Evolutionary conservation across 2,113 vertebrate species (phyloP).

Genomic region (Gobio gobio): DNA sequence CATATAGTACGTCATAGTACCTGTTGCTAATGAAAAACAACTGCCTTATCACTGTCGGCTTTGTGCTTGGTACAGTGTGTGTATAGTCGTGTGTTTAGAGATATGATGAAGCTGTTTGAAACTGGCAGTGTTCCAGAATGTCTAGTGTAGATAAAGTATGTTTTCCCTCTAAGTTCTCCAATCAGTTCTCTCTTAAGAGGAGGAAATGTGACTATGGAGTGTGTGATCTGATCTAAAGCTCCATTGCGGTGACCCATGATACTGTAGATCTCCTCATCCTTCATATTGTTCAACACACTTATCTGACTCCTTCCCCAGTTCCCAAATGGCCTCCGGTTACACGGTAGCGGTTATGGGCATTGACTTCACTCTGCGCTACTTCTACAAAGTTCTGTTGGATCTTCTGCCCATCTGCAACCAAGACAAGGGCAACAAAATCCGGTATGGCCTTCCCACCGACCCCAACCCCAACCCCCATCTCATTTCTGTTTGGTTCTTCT

Average conservation of each 20-base stretch:
- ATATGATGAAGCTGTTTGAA: constrained; percentile 35
- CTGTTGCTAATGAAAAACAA: constrained; percentile 8
- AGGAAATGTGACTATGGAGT: constrained; percentile 5
- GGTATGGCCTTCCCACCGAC: constrained; percentile 70
- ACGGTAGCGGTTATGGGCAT: constrained; percentile 97
- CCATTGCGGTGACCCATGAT: neutral
- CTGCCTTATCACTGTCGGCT: neutral
- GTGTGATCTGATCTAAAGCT: constrained; percentile 58
- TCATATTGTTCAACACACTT: constrained; percentile 9
- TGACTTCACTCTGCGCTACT: constrained; percentile 96
- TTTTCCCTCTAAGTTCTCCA: neutral
- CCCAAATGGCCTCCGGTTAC: constrained; percentile 87
- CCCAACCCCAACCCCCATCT: neutral
- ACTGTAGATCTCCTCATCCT: constrained; percentile 21
- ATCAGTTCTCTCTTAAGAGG: neutral
- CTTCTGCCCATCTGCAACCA: constrained; percentile 95
- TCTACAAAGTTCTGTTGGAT: constrained; percentile 97
- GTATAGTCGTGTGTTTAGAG: constrained; percentile 7
- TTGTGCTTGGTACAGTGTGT: constrained; percentile 9
- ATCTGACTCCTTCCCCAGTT: constrained; percentile 63
- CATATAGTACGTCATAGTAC: neutral
- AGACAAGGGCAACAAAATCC: constrained; percentile 95
- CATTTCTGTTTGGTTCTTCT: constrained; percentile 12
- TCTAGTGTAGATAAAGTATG: constrained; percentile 32
- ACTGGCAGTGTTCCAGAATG: constrained; percentile 27